These are phyloP conservation scores for Budorcas taxicolor DNA, from an alignment of 2,113 vertebrate genomes.

Conservation along the genomic window DNA sequence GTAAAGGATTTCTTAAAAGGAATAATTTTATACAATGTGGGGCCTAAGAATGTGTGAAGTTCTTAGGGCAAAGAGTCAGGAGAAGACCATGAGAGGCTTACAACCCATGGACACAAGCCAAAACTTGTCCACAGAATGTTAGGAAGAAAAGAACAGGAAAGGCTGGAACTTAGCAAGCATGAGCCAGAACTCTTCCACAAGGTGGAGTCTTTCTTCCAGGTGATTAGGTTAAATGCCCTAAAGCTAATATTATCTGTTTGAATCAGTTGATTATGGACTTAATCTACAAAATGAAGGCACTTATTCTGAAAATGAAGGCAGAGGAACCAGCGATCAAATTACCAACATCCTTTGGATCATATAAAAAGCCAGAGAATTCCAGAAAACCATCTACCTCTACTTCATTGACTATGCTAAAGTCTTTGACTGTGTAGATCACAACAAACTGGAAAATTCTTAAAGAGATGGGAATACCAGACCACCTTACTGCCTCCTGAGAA, in stretches of 20 bases:
- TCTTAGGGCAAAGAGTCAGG: neutral
- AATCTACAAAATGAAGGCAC: neutral
- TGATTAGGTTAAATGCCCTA: neutral
- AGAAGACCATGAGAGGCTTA: neutral
- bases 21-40: neutral
- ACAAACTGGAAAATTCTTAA: neutral
- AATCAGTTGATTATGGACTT: neutral
- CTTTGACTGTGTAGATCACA: neutral
- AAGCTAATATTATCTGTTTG: neutral
- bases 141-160: neutral
- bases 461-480: neutral
- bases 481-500: neutral
- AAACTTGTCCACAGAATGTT: neutral
- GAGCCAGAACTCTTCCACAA: neutral
- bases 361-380: neutral
- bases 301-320: neutral
- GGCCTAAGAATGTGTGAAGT: neutral
- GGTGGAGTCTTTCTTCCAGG: neutral
- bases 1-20: neutral
- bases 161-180: neutral
- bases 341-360: neutral
- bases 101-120: neutral
- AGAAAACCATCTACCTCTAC: neutral
- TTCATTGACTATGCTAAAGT: neutral
- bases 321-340: neutral